phyloP scores from a whole-genome alignment of 2,888 invertebrate genomes.

The Drosophila quinaria region DNA sequence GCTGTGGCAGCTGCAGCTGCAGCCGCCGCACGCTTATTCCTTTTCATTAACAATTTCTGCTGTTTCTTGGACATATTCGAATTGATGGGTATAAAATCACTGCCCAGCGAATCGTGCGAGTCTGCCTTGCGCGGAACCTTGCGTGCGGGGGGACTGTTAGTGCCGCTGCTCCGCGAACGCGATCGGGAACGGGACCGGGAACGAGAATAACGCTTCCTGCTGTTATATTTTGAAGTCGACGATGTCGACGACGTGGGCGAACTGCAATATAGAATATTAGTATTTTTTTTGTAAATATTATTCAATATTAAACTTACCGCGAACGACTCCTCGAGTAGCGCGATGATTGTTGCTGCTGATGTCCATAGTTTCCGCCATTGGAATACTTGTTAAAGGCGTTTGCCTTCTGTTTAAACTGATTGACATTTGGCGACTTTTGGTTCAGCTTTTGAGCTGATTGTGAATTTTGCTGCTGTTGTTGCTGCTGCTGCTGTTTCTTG shows the following conservation, averaged over 20 bases:
- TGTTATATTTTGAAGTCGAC: conserved; percentile 71
- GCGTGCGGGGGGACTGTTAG: conserved; percentile 62
- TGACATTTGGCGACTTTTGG: conserved; percentile 43
- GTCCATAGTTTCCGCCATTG: conserved; percentile 57
- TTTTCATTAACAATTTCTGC: conserved; percentile 85
- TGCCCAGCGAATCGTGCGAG: conserved; percentile 85
- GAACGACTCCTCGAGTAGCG: conserved; percentile 85
- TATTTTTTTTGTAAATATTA: too few relatives aligned
- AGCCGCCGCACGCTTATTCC: conserved; percentile 78
- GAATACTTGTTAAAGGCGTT: conserved; percentile 75
- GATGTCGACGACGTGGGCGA: conserved; percentile 72
- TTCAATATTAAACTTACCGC: conserved; percentile 69
- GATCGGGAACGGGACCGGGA: conserved; percentile 86
- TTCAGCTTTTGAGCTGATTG: conserved; percentile 63
- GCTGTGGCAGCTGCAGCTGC: conserved; percentile 55
- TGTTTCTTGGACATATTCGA: conserved; percentile 80
- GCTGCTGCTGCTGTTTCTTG: conserved; percentile 63
- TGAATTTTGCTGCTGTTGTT: conserved; percentile 44
- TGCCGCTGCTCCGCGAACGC: conserved; percentile 75
- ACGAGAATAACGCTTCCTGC: conserved; percentile 69
- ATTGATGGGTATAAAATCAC: conserved; percentile 81
- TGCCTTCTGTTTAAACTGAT: conserved; percentile 75
- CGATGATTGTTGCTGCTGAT: conserved; percentile 67
- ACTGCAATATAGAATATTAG: conserved; percentile 54
- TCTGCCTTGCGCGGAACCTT: conserved; percentile 67